phyloP scores from a whole-genome alignment of 92 coral and sea anemone genomes.

The Virgularia gustaviana region DNA sequence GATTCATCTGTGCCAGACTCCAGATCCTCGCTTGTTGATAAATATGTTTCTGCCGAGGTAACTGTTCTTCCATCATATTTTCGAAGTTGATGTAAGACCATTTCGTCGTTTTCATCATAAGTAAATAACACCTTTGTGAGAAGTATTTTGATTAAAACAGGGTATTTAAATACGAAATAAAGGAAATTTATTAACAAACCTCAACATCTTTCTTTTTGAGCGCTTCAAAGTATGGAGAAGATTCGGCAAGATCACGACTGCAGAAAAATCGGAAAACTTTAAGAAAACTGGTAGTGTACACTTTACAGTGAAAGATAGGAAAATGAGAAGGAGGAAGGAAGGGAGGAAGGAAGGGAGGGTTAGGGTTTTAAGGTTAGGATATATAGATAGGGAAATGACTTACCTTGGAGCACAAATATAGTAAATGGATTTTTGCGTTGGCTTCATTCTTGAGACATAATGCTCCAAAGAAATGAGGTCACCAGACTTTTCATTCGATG shows the following conservation, averaged over 20 bases:
- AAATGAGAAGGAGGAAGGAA: neutral
- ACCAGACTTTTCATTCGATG: constrained; percentile 83
- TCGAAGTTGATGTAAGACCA: constrained; percentile 74
- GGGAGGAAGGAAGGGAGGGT: neutral
- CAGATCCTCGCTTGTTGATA: constrained; percentile 68
- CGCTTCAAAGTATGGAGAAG: constrained; percentile 92
- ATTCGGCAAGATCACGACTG: constrained; percentile 93
- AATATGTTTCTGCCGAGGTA: constrained; percentile 87
- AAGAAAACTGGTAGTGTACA: neutral
- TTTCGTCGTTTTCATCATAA: constrained; percentile 90
- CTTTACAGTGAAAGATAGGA: neutral
- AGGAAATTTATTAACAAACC: constrained; percentile 52
- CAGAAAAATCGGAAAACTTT: neutral
- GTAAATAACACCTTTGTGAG: constrained; percentile 81
- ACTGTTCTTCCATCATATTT: constrained; percentile 70
- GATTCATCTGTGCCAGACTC: constrained; percentile 40
- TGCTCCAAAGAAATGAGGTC: constrained; percentile 66
- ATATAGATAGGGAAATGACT: neutral
- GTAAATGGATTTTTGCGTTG: constrained; percentile 73
- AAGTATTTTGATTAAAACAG: too few relatives aligned
- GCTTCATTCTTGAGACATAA: constrained; percentile 85
- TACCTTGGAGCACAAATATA: constrained; percentile 97
- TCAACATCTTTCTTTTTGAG: constrained; percentile 83
- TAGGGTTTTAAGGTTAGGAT: too few relatives aligned
- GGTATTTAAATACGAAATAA: neutral